Conservation (phyloP, 2,113 vertebrate species). For the Hypomesus transpacificus region DNA sequence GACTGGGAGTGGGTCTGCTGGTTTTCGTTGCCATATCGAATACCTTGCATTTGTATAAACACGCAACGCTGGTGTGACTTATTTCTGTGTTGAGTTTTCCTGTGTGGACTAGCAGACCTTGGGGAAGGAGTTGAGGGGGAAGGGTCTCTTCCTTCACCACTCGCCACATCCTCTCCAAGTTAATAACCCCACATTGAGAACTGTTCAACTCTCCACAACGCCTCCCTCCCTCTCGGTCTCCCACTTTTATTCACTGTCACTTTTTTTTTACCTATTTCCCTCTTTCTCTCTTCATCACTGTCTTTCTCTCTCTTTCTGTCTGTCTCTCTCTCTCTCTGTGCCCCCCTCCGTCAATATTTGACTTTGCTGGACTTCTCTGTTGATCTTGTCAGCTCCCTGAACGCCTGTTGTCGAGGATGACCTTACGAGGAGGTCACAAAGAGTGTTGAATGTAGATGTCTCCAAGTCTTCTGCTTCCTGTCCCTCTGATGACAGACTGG, state of each 20-base stretch:
- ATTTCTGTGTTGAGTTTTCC: slow-evolving; percentile 39
- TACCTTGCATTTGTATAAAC: slow-evolving; percentile 24
- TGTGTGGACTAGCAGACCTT: slow-evolving; percentile 39
- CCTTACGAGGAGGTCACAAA: slow-evolving; percentile 28
- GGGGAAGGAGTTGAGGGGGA: slow-evolving; percentile 16
- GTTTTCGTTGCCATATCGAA: slow-evolving; percentile 31
- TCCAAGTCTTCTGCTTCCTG: slow-evolving; percentile 5
- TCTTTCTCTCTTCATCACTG: not conserved
- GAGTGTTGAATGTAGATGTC: slow-evolving; percentile 17
- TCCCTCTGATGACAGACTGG: not conserved
- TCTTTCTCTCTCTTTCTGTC: not conserved
- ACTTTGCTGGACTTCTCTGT: not conserved
- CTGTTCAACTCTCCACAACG: slow-evolving; percentile 10
- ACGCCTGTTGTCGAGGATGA: slow-evolving; percentile 16
- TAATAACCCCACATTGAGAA: slow-evolving; percentile 24
- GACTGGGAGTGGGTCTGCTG: slow-evolving; percentile 17
- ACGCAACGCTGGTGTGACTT: slow-evolving; percentile 37
- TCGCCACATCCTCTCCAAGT: slow-evolving; percentile 16
- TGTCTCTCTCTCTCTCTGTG: not conserved
- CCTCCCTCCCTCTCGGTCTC: not conserved
- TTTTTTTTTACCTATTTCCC: too few species aligned
- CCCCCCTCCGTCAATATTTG: slow-evolving; percentile 2
- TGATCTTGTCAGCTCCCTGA: not conserved
- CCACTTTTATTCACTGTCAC: not conserved
- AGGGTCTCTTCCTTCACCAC: slow-evolving; percentile 36